Evolutionary conservation across 2,888 invertebrate species (phyloP).

Genomic region (Pegoplata infirma): DNA sequence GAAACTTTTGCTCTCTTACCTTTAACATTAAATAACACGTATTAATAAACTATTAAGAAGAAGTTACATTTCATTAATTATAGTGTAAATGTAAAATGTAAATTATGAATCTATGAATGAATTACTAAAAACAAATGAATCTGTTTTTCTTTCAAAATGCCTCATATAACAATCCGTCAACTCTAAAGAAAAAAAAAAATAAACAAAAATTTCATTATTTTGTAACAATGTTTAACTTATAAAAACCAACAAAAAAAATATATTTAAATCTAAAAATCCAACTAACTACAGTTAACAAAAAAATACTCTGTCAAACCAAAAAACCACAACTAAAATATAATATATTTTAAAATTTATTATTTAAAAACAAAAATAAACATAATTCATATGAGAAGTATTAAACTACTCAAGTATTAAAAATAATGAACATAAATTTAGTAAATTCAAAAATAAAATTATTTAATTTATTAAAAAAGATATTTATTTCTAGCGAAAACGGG

Average conservation of each 20-base stretch:
- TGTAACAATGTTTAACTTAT: constrained; percentile 41
- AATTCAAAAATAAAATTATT: too few species aligned
- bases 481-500: too few species aligned
- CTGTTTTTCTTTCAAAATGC: constrained; percentile 44
- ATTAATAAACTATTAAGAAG: neutral
- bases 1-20: neutral
- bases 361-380: too few species aligned
- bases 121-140: neutral
- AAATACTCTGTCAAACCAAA: constrained; percentile 17
- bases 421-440: too few species aligned
- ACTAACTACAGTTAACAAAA: constrained; percentile 50
- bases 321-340: too few species aligned
- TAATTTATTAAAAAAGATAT: too few species aligned
- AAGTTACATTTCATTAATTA: too few species aligned
- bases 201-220: constrained; percentile 50
- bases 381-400: too few species aligned
- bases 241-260: constrained; percentile 17
- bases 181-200: constrained; percentile 31
- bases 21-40: constrained; percentile 2
- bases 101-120: neutral
- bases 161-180: constrained; percentile 61
- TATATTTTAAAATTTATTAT: too few species aligned
- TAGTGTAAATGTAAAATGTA: too few species aligned
- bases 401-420: too few species aligned
- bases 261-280: constrained; percentile 20